Evolutionary conservation across 2,888 invertebrate species (phyloP), one percentile per base, ranked within the genome.

Genomic region (Drosophila leonis): DNA sequence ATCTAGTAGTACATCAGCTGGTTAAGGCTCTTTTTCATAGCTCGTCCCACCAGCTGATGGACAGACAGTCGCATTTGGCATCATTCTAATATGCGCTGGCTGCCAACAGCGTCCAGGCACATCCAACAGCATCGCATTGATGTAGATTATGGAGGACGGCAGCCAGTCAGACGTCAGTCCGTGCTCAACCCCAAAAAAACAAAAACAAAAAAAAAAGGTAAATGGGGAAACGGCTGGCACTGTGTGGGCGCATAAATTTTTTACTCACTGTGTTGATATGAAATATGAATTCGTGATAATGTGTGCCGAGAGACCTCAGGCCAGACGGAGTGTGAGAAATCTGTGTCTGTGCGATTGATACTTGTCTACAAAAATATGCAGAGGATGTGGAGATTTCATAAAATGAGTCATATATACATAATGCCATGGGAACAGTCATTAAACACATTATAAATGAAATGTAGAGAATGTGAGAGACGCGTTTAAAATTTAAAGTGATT

Each of bases 181-280:
- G 63, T 78, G 78, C 74, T 73, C 65, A 66, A 78, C 60, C 69
- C 74, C 49, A 67, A 64, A 31, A 13, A 15, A 12, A n/a, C 5
- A 37, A 13, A 9, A 9, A 35, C n/a, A 24, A 6, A 52, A 51
- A 33, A 35, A 24, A 15, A 37, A 37, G n/a, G 33, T 37, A 39
- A n/a, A 39, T 27, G 39, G 31, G 13, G 27, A 64, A 41, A 41
- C 66, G 31, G 15, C 48, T 39, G 44, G 51, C 27, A 54, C 27
- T 80, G 77, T 84, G 84, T 85, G 84, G 84, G 84, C 82, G 84
- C 84, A 85, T 85, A 81, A 86, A 75, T 89, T 87, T 75, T 72
- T 55, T 57, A 67, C 65, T 60, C 65, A 74, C 82, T 80, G 65
- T 49, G 64, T 72, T 77, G 85, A 87, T 87, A 87, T 75, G 75